Conservation (phyloP, 2,113 vertebrate species). For the Daphoenositta chrysoptera region DNA sequence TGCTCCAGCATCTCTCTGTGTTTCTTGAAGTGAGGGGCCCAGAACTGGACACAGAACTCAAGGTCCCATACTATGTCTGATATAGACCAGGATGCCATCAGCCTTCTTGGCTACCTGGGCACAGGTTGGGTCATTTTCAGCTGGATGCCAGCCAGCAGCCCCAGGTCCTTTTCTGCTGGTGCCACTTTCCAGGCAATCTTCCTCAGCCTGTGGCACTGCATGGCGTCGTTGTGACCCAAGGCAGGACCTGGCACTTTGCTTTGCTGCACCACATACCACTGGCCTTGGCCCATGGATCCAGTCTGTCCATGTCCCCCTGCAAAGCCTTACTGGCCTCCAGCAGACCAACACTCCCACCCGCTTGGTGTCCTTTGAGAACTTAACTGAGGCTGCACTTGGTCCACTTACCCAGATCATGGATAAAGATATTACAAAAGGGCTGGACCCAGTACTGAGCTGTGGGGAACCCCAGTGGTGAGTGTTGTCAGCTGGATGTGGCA, state of each 20-base stretch:
- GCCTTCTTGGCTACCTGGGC: too few relatives aligned
- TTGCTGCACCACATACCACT: accelerated
- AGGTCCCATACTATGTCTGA: background rate
- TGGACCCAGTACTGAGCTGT: accelerated
- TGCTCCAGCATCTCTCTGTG: background rate
- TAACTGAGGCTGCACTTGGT: background rate
- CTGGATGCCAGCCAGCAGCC: background rate
- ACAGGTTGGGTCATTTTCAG: background rate
- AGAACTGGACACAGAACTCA: background rate
- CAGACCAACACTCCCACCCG: background rate
- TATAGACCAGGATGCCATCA: background rate
- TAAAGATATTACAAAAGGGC: background rate
- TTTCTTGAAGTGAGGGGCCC: too few relatives aligned
- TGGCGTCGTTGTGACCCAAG: background rate
- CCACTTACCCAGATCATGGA: background rate
- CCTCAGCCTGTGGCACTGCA: accelerated
- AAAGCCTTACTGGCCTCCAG: background rate
- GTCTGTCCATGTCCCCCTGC: background rate
- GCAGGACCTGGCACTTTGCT: background rate
- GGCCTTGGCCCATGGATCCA: background rate
- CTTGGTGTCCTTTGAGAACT: background rate
- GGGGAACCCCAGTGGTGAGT: background rate
- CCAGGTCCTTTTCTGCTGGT: background rate
- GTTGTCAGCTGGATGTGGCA: background rate
- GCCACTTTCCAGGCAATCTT: background rate